Evolutionary conservation across 2,113 vertebrate genomes (phyloP), one percentile per base, ranked within the genome.

Genomic region (Perca schrenkii): DNA sequence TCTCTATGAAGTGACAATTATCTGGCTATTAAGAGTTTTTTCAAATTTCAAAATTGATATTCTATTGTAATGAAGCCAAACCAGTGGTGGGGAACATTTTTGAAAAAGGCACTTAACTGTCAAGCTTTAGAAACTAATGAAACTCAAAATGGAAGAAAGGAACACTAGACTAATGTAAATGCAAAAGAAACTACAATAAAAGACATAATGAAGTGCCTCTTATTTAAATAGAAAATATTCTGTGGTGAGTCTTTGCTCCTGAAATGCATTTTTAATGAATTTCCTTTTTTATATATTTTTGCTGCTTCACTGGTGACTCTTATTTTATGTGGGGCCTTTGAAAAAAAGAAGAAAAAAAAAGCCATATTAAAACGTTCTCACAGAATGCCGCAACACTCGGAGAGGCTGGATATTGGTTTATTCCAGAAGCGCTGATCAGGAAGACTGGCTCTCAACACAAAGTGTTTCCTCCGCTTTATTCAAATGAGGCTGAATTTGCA

Each of bases 221-320:
- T 96, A 98, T 99, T 99, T 99, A 98, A 98, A 99, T 98, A 98
- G 97, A 99, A 98, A 98, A 98, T 99, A 98, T 98, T 98, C 97
- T 97, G 96, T 97, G 97, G 96, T 97, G 96, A 97, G 97, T 97
- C 97, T 98, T 96, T 97, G 97, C 97, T 98, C 97, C 97, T 97
- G 97, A 99, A 99, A 99, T 99, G 98, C 98, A 97, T 99, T 99
- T 99, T 99, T 99, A 99, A 99, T 99, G 97, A 99, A 97, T 98
- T 97, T 97, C 97, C 96, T 95, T 98, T 98, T 94, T 94, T 94
- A 92, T 94, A 94, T 94, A 93, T 93, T 95, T 99, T 99, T 98
- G 97, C 97, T 99, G 97, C 97, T 99, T 98, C 98, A 99, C 96
- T 99, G 98, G 97, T 97, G 97, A 98, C 97, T 94, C 94, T 94